Evolutionary conservation across 1,140 invertebrate genomes (phyloP).

Genomic region (Sarcophaga bullata): DNA sequence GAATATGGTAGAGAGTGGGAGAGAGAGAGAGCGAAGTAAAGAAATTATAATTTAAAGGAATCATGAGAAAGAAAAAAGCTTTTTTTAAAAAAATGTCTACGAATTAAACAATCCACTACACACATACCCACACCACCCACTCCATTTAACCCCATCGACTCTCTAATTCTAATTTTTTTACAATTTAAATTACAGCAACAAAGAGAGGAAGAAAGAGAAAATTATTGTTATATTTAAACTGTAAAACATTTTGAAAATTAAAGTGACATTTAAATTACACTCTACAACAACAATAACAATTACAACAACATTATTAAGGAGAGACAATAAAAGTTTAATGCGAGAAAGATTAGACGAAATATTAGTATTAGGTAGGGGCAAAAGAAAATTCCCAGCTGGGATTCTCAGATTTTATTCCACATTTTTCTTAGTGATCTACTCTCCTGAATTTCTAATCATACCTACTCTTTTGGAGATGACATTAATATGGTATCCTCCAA

Average conservation of each 20-base stretch:
- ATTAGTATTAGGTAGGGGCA: not conserved
- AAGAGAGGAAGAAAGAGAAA: too few species aligned
- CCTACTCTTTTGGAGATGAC: too few species aligned
- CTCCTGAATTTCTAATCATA: too few species aligned
- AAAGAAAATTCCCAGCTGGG: not conserved
- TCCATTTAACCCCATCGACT: not conserved
- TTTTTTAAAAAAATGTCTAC: too few species aligned
- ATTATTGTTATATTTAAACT: slow-evolving; percentile 13
- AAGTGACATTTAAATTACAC: slow-evolving; percentile 37
- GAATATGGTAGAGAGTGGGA: not conserved
- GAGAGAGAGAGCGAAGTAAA: not conserved
- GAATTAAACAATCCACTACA: slow-evolving; percentile 26
- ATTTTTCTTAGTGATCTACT: too few species aligned
- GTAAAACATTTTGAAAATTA: slow-evolving; percentile 3
- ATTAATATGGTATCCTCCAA: too few species aligned
- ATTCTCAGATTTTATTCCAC: too few species aligned
- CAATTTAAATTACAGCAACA: slow-evolving; percentile 25
- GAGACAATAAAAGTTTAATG: not conserved
- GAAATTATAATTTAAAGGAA: not conserved
- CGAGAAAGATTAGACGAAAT: not conserved
- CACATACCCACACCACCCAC: not conserved
- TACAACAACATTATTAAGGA: not conserved
- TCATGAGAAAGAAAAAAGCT: not conserved
- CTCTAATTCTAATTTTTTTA: slow-evolving; percentile 25
- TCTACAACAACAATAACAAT: not conserved